Conservation (phyloP, 2,888 invertebrate genomes). For the Tenthredo distinguenda region DNA sequence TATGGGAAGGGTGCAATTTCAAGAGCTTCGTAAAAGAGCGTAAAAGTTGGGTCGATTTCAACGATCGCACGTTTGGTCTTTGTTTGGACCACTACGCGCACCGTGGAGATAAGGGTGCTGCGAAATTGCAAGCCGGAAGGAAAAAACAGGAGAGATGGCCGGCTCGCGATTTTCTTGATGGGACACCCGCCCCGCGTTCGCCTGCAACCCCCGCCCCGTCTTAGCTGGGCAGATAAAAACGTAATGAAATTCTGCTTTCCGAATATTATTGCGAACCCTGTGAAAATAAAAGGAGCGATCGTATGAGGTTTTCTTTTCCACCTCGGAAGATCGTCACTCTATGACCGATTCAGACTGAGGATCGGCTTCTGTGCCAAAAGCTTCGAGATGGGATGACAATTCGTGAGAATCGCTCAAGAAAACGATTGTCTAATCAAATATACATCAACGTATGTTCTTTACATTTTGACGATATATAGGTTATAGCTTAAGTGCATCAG, state of each 20-base stretch:
- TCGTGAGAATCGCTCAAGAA: neutral
- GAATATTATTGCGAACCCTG: slow-evolving; percentile 45
- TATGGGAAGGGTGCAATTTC: slow-evolving; percentile 37
- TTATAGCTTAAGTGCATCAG: neutral
- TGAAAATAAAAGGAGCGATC: slow-evolving; percentile 42
- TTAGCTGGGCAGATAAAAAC: slow-evolving; percentile 44
- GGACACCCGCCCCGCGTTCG: slow-evolving; percentile 40
- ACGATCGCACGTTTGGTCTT: slow-evolving; percentile 48
- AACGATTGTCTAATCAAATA: neutral
- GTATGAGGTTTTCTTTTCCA: slow-evolving; percentile 11
- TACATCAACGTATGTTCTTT: neutral
- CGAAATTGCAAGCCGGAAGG: slow-evolving; percentile 49
- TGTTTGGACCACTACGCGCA: slow-evolving; percentile 42
- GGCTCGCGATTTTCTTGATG: slow-evolving; percentile 47
- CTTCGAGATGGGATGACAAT: neutral
- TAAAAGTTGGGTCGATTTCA: slow-evolving; percentile 39
- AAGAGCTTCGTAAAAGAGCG: slow-evolving; percentile 30
- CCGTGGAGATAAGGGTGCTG: slow-evolving; percentile 45
- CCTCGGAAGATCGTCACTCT: neutral
- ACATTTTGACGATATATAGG: no score
- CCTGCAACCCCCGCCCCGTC: slow-evolving; percentile 30
- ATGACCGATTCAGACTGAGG: neutral
- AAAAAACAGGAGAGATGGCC: slow-evolving; percentile 48
- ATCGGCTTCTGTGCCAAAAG: neutral
- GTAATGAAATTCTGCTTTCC: slow-evolving; percentile 50